These are phyloP conservation scores for Hypanus sabinus DNA, from an alignment of 2,113 vertebrate species.

Conservation along the genomic window DNA sequence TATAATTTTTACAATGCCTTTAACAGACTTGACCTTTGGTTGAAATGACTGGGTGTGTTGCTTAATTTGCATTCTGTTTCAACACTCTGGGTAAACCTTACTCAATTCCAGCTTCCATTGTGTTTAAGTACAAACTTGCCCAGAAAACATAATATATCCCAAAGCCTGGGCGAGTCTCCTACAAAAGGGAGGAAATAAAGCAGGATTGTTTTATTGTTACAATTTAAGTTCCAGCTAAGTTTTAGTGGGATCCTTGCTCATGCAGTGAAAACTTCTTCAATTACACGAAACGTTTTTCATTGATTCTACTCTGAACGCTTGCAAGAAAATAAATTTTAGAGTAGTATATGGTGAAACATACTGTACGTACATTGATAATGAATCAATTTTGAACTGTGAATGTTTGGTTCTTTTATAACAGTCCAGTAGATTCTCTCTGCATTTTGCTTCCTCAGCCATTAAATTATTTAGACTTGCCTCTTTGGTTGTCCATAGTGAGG, in stretches of 20 bases:
- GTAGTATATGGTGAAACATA: too few species aligned
- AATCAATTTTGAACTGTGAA: too few species aligned
- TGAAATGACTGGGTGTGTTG: not conserved
- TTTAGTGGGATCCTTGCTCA: not conserved
- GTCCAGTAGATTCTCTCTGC: not conserved
- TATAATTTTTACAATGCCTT: not conserved
- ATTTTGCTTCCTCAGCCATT: not conserved
- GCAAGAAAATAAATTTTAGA: too few species aligned
- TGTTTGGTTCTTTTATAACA: not conserved
- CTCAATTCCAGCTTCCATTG: not conserved
- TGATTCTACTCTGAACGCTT: too few species aligned
- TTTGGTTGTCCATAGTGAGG: not conserved
- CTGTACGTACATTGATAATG: too few species aligned
- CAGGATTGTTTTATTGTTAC: not conserved
- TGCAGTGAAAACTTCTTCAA: not conserved
- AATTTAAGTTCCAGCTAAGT: not conserved
- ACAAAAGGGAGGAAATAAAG: not conserved
- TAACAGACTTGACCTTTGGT: not conserved
- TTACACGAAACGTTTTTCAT: not conserved
- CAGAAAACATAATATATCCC: not conserved
- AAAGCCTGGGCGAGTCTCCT: not conserved
- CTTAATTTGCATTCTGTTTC: not conserved
- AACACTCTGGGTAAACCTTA: not conserved
- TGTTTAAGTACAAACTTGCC: not conserved
- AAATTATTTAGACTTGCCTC: not conserved